Evolutionary conservation across 2,113 vertebrate species (phyloP).

Genomic region (Corythornis cristatus): DNA sequence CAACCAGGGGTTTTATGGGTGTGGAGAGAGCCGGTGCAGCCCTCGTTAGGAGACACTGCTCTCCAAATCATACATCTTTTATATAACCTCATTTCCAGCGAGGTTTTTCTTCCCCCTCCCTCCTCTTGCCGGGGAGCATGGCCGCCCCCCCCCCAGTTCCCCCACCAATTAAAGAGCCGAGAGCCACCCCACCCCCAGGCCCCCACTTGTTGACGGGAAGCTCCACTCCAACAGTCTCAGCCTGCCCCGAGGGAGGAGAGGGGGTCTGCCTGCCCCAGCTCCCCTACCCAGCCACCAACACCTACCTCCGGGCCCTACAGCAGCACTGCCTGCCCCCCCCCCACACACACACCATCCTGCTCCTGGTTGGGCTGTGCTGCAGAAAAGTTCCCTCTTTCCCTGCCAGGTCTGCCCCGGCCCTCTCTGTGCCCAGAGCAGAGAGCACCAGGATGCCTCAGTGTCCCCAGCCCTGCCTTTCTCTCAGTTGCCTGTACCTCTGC

Average conservation of each 20-base stretch:
- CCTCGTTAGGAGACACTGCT: slow-evolving; percentile 75
- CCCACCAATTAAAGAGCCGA: slow-evolving; percentile 19
- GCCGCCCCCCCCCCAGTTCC: neutral
- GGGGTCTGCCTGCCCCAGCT: neutral
- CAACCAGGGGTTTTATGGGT: slow-evolving; percentile 78
- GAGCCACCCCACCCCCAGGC: neutral
- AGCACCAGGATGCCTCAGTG: accelerated
- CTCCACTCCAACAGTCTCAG: neutral
- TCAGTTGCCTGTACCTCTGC: neutral
- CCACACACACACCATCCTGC: neutral
- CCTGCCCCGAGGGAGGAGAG: neutral
- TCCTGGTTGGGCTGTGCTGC: too few relatives aligned
- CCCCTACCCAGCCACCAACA: neutral
- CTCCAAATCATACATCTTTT: slow-evolving; percentile 76
- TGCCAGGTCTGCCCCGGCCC: neutral
- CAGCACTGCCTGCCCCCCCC: too few relatives aligned
- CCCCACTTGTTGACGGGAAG: slow-evolving; percentile 2
- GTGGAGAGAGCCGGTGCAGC: slow-evolving; percentile 75
- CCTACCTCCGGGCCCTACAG: accelerated
- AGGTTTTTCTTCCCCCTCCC: slow-evolving; percentile 7
- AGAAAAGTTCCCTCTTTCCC: neutral
- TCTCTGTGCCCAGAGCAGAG: neutral
- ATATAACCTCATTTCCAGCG: slow-evolving; percentile 73
- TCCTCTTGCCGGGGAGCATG: too few relatives aligned
- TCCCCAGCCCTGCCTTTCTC: neutral